Percentiles rank a stretch among this genome's conserved stretches.
Evolutionary conservation across 1,140 invertebrate species (phyloP).

Genomic region (Drosophila tsacasi): DNA sequence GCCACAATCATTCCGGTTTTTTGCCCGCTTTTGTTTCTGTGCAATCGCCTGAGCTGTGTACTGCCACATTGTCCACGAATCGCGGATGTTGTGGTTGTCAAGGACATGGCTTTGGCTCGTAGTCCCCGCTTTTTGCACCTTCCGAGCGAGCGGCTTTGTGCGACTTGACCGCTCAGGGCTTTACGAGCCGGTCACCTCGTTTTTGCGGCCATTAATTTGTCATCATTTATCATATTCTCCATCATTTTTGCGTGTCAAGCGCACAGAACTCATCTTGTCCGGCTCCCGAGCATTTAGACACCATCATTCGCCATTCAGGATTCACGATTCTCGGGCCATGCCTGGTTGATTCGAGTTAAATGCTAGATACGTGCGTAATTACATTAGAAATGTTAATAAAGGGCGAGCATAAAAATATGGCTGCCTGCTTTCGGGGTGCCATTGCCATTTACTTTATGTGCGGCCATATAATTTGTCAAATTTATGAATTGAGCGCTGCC

Average conservation of each 20-base stretch:
- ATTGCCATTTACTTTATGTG: slow-evolving; percentile 67
- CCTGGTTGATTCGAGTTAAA: slow-evolving; percentile 60
- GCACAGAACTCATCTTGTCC: slow-evolving; percentile 47
- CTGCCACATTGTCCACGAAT: slow-evolving; percentile 38
- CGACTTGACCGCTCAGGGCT: slow-evolving; percentile 31
- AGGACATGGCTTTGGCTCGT: slow-evolving; percentile 43
- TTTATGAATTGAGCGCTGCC: slow-evolving; percentile 58
- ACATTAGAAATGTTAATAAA: slow-evolving; percentile 79
- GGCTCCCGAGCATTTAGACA: slow-evolving; percentile 1
- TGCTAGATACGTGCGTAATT: slow-evolving; percentile 80
- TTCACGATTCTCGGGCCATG: slow-evolving; percentile 17
- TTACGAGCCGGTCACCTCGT: slow-evolving; percentile 47
- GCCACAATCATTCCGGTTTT: neutral
- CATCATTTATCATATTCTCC: slow-evolving; percentile 79
- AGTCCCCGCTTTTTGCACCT: slow-evolving; percentile 13
- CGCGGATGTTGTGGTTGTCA: slow-evolving; percentile 46
- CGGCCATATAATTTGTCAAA: slow-evolving; percentile 66
- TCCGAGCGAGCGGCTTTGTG: slow-evolving; percentile 15
- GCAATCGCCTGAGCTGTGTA: slow-evolving; percentile 26
- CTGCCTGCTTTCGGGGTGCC: slow-evolving; percentile 50
- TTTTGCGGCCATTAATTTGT: slow-evolving; percentile 75
- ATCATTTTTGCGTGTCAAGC: slow-evolving; percentile 66
- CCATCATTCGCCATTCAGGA: slow-evolving; percentile 1
- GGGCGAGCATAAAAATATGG: slow-evolving; percentile 67
- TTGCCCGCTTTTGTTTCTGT: slow-evolving; percentile 10